Conservation (phyloP, 2,113 vertebrate species). For the Sterrhoptilus dennistouni region DNA sequence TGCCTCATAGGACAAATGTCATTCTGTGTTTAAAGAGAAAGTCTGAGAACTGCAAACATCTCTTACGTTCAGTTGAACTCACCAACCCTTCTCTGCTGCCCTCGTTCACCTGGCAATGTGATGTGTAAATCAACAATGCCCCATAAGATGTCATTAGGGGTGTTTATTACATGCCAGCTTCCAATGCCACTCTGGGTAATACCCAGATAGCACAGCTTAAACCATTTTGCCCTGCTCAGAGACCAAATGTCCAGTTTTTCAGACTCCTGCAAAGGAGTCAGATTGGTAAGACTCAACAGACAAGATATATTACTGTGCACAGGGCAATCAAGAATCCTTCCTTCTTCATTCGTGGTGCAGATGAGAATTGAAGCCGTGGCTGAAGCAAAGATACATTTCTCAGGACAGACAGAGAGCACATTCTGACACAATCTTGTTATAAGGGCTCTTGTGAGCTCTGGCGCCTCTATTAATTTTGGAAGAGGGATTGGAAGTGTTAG, state of each 20-base stretch:
- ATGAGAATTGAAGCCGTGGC: background rate
- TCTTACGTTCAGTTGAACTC: background rate
- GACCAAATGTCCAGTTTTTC: background rate
- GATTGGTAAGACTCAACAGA: background rate
- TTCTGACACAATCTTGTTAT: background rate
- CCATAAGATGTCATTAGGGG: background rate
- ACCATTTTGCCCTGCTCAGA: background rate
- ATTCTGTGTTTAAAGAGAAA: background rate
- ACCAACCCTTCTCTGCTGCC: background rate
- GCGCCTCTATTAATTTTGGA: background rate
- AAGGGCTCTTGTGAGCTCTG: background rate
- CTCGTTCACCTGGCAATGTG: background rate
- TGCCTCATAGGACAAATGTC: background rate
- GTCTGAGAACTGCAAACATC: background rate
- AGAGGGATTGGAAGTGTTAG: background rate
- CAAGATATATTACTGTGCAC: background rate
- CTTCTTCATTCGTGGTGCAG: background rate
- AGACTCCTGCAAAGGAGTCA: background rate
- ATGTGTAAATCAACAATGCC: background rate
- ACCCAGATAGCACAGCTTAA: background rate
- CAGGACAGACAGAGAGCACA: background rate
- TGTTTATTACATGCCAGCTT: background rate
- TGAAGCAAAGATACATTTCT: background rate
- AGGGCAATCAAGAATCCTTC: background rate
- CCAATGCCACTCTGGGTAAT: background rate